Evolutionary conservation across 2,888 invertebrate species (phyloP), one percentile per base, ranked within the genome.

Genomic region (Helleia helle): DNA sequence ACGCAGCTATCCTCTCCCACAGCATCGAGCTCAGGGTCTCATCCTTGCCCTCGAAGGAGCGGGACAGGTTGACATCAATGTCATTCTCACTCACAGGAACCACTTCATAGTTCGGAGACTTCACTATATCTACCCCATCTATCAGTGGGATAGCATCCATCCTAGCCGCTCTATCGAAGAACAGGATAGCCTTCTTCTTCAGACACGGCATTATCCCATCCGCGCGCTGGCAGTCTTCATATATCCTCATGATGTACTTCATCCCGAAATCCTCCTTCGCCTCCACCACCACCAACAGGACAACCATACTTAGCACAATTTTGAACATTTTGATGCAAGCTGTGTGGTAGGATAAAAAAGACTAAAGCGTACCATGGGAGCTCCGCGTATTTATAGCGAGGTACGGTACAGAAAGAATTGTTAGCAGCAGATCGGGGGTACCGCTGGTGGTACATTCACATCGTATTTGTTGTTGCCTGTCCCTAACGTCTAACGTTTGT

Each of bases 111-210:
- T 80, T 79, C 0, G 86, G 58, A 5, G 76, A 74, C 49, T 87
- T 89, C 9, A 91, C 86, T 11, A 92, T 86, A 54, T 90, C 89
- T 3, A 93, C 75, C 34, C 91, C 93, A 49, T 92, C 91, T 8
- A 77, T 31, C 18, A 84, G 41, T 0, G 84, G 81, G 50, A 87
- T 88, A 12, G 88, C 86, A 14, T 92, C 91, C 79, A 93, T 90
- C 44, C 90, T 87, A 0, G 90, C 88, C 15, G 93, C 87, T 36
- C 93, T 86, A 58, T 93, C 93, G 51, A 94, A 89, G 65, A 93
- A 93, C 1, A 91, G 77, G 42, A 93, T 89, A 0, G 93, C 93
- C 62, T 93, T 93, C 70, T 92, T 93, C 81, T 94, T 93, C 38
- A 94, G 74, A 63, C 94, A 94, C 14, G 91, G 90, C 39, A 90